These are phyloP conservation scores for Nemotelus nigrinus DNA, from an alignment of 2,888 invertebrate species.

Conservation along the genomic window DNA sequence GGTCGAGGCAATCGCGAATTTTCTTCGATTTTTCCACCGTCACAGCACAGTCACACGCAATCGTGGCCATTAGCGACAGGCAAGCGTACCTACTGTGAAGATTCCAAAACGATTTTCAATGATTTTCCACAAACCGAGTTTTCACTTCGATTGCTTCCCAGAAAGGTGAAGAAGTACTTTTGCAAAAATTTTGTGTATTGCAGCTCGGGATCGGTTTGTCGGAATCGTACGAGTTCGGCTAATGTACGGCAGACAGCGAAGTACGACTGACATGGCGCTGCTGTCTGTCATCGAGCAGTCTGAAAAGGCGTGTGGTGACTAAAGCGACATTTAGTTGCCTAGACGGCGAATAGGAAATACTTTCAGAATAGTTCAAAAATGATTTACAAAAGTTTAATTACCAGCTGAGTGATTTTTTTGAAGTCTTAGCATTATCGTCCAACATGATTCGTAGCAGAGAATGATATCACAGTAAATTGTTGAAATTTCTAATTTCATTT, in stretches of 20 bases:
- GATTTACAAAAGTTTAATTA: no score
- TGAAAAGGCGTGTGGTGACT: no score
- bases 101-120: neutral
- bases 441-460: no score
- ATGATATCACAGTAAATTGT: no score
- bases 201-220: conserved; percentile 16
- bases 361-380: no score
- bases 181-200: conserved; percentile 39
- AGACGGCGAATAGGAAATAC: no score
- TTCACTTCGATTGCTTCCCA: conserved; percentile 30
- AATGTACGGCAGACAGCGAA: neutral
- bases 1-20: conserved; percentile 27
- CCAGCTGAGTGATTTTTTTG: no score
- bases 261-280: conserved; percentile 27
- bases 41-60: neutral
- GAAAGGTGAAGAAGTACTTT: conserved; percentile 33
- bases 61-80: neutral
- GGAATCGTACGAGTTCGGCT: conserved; percentile 13
- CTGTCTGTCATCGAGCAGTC: neutral
- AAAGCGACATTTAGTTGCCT: no score
- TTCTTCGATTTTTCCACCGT: conserved; percentile 36
- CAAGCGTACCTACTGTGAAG: neutral
- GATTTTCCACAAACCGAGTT: conserved; percentile 23
- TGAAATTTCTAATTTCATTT: no score
- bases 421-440: no score